These are phyloP conservation scores for Mythimna vitellina DNA, from an alignment of 2,888 invertebrate species.

Conservation along the genomic window DNA sequence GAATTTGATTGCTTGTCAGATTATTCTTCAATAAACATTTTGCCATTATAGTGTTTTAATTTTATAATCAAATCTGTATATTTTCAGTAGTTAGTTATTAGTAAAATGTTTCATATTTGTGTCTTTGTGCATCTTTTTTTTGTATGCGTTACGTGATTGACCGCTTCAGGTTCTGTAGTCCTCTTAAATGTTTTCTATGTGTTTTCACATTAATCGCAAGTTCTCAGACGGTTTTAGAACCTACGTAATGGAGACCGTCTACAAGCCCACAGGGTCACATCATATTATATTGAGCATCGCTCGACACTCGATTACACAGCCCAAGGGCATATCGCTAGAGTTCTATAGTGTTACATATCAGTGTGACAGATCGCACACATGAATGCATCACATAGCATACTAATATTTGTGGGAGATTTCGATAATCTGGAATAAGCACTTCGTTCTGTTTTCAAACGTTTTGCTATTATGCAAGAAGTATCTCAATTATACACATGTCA, in stretches of 20 bases:
- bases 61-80: too few species aligned
- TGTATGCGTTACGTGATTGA: too few species aligned
- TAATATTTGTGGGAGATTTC: conserved; percentile 26
- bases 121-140: too few species aligned
- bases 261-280: conserved; percentile 14
- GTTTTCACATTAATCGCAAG: background rate
- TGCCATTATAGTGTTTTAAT: too few species aligned
- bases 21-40: too few species aligned
- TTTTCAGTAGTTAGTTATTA: too few species aligned
- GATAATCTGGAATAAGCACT: conserved; percentile 3
- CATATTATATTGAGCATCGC: conserved; percentile 35
- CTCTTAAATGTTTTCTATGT: too few species aligned
- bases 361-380: conserved; percentile 24
- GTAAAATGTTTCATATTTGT: too few species aligned
- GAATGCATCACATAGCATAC: conserved; percentile 36
- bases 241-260: background rate
- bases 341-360: conserved; percentile 16
- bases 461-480: background rate
- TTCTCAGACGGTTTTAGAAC: background rate
- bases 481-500: too few species aligned
- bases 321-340: conserved; percentile 25
- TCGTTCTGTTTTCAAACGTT: background rate
- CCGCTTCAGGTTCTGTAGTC: too few species aligned
- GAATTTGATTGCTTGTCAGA: too few species aligned
- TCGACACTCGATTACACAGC: conserved; percentile 46